Percentiles rank a stretch among this genome's conserved stretches.
phyloP scores from a whole-genome alignment of 2,797 vertebrate species.

The Microchirus variegatus region DNA sequence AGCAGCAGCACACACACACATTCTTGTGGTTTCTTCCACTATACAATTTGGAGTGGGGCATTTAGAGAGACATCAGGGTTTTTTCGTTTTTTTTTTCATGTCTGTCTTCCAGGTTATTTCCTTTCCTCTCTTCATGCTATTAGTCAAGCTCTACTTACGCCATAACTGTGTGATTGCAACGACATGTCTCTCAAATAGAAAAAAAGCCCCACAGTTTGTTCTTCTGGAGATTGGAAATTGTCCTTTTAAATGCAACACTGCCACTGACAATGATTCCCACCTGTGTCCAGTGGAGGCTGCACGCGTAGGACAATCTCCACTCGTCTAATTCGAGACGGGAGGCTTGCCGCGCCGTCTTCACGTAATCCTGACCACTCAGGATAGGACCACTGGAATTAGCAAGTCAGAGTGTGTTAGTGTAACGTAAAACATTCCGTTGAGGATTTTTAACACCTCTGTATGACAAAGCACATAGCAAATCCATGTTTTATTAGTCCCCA shows the following conservation, averaged over 20 bases:
- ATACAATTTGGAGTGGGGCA: constrained; percentile 46
- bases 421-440: constrained; percentile 6
- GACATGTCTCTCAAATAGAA: constrained; percentile 68
- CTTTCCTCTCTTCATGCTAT: constrained; percentile 73
- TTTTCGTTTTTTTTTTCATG: constrained; percentile 35
- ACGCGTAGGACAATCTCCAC: constrained; percentile 24
- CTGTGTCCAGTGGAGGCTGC: constrained; percentile 64
- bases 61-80: constrained; percentile 44
- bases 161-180: constrained; percentile 79
- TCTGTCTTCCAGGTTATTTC: constrained; percentile 69
- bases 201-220: constrained; percentile 61
- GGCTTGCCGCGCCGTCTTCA: constrained; percentile 10
- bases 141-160: constrained; percentile 75
- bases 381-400: constrained; percentile 17
- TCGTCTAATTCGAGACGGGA: constrained; percentile 48
- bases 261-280: constrained; percentile 80
- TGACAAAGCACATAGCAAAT: background rate
- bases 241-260: constrained; percentile 72
- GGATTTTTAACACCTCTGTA: constrained; percentile 2
- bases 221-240: constrained; percentile 59
- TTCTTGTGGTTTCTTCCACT: constrained; percentile 61
- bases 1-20: constrained; percentile 34
- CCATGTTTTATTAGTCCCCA: background rate
- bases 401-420: constrained; percentile 14
- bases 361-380: constrained; percentile 27